Percentiles rank a stretch among this genome's conserved stretches.
These are phyloP conservation scores for Augochlorella aurata DNA, from an alignment of 2,888 invertebrate species.

Conservation along the genomic window DNA sequence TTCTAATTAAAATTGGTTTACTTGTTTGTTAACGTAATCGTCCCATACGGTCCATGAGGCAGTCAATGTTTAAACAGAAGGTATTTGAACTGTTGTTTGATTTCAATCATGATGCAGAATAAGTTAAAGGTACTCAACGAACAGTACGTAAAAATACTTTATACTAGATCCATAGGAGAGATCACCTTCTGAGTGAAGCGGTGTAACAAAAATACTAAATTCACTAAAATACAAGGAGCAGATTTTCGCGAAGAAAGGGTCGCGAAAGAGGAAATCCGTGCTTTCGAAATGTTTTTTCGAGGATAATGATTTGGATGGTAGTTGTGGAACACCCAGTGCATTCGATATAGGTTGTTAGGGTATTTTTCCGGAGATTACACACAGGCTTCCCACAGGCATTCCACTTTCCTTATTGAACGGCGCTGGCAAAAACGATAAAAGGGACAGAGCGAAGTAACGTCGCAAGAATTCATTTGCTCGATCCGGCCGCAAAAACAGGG, in stretches of 20 bases:
- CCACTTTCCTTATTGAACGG: slow-evolving; percentile 9
- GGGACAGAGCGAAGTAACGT: not conserved
- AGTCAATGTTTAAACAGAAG: no score
- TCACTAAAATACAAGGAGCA: not conserved
- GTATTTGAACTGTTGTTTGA: no score
- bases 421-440: slow-evolving; percentile 13
- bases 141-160: no score
- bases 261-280: not conserved
- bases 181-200: no score
- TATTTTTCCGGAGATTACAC: slow-evolving; percentile 8
- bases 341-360: not conserved
- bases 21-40: no score
- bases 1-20: no score
- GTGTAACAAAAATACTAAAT: not conserved
- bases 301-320: not conserved
- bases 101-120: no score
- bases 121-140: no score
- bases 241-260: not conserved
- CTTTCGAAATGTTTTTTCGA: not conserved
- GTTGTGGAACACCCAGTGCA: not conserved
- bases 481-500: slow-evolving; percentile 23
- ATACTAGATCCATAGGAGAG: no score
- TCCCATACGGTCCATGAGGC: no score
- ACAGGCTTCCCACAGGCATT: slow-evolving; percentile 11
- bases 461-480: slow-evolving; percentile 16